Conservation (phyloP, 2,888 invertebrate species). For the Siphlonurus alternatus region DNA sequence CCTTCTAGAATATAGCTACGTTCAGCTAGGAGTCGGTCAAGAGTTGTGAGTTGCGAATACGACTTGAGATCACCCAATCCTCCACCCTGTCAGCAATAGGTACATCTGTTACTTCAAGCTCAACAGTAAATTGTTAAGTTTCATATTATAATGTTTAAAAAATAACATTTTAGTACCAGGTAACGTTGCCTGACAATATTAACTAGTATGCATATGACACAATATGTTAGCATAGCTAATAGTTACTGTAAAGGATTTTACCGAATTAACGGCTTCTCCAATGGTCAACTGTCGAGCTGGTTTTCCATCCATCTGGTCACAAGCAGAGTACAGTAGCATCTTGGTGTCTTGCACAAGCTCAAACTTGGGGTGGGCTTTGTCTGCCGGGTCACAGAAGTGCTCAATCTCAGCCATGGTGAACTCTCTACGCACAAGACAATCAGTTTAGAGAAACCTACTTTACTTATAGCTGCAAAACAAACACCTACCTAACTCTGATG, state of each 20-base stretch:
- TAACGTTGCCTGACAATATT: too few species aligned
- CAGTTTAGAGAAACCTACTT: background rate
- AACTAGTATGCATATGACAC: too few species aligned
- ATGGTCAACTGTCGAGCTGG: conserved; percentile 60
- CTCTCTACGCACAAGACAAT: conserved; percentile 40
- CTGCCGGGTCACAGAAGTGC: conserved; percentile 88
- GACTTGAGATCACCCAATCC: conserved; percentile 9
- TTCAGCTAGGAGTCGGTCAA: conserved; percentile 11
- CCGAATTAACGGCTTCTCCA: conserved; percentile 69
- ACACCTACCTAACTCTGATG: conserved; percentile 52
- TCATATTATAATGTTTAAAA: too few species aligned
- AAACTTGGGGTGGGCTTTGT: conserved; percentile 86
- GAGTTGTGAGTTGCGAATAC: conserved; percentile 11
- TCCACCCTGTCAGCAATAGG: background rate
- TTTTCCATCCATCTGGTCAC: conserved; percentile 95
- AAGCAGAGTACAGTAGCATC: conserved; percentile 81
- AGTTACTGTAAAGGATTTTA: too few species aligned
- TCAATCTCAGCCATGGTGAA: conserved; percentile 99
- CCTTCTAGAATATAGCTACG: conserved; percentile 12
- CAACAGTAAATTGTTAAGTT: background rate
- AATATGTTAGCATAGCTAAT: too few species aligned
- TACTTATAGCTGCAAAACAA: background rate
- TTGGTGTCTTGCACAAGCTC: conserved; percentile 50
- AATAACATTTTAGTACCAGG: too few species aligned
- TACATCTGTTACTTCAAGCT: too few species aligned